Evolutionary conservation across 1,140 invertebrate species (phyloP).

Genomic region (Lepidurus apus): DNA sequence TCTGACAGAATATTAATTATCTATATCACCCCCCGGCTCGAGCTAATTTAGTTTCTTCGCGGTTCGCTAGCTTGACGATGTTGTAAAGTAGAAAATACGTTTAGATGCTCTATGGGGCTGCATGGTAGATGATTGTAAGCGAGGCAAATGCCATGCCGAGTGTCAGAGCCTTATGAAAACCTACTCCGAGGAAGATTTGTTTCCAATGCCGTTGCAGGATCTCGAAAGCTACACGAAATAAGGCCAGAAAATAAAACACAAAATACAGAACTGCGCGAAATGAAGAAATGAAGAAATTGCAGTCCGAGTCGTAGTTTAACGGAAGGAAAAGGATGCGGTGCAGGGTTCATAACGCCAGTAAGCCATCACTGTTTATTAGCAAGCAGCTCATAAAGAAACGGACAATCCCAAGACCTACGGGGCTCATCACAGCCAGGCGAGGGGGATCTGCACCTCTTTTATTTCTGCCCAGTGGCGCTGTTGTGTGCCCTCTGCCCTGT

Average conservation of each 20-base stretch:
- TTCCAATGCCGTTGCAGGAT: no score
- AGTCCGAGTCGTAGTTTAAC: neutral
- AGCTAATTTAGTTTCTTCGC: no score
- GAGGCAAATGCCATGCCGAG: no score
- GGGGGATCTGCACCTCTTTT: neutral
- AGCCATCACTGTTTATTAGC: neutral
- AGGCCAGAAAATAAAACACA: neutral
- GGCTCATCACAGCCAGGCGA: neutral
- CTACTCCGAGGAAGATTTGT: no score
- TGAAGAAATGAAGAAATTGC: conserved; percentile 1
- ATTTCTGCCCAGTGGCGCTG: neutral
- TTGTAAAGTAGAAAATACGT: no score
- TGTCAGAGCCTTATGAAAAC: no score
- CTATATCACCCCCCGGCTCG: no score
- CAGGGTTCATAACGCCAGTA: neutral
- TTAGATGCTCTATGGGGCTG: no score
- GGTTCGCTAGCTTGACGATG: no score
- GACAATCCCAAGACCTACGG: neutral
- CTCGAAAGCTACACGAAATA: neutral
- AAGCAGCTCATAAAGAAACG: neutral
- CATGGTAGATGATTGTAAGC: no score
- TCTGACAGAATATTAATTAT: no score
- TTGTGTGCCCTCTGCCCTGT: no score
- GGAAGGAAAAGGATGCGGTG: neutral
- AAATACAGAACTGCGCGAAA: neutral